These are phyloP conservation scores for Amphiduros pacificus DNA, from an alignment of 2,888 invertebrate species.

Conservation along the genomic window DNA sequence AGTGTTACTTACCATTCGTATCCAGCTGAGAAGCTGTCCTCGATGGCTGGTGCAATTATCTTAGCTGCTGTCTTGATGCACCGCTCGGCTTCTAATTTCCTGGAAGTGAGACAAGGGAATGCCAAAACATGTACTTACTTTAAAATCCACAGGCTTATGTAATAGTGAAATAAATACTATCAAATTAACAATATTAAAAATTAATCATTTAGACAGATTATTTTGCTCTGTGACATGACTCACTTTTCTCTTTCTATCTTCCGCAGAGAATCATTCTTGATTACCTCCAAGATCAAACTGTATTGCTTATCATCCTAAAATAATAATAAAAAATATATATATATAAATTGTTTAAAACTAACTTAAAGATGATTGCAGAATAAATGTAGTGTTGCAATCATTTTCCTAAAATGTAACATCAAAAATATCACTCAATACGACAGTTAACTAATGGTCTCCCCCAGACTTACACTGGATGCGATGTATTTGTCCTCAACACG, in stretches of 20 bases:
- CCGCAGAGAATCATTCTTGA: slow-evolving; percentile 77
- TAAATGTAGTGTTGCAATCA: no score
- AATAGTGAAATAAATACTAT: background rate
- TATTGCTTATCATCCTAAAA: slow-evolving; percentile 66
- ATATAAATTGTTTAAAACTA: background rate
- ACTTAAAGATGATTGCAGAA: no score
- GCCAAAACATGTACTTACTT: background rate
- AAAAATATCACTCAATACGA: no score
- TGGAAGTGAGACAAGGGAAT: slow-evolving; percentile 27
- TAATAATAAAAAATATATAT: slow-evolving; percentile 5
- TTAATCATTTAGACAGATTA: background rate
- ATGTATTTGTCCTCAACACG: no score
- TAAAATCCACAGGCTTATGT: background rate
- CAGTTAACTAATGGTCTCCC: no score
- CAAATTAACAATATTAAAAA: background rate
- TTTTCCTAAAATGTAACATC: no score
- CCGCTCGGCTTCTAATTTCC: slow-evolving; percentile 76
- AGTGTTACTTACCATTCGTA: slow-evolving; percentile 67
- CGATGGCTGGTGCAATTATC: slow-evolving; percentile 83
- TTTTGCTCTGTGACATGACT: slow-evolving; percentile 6
- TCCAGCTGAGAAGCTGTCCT: slow-evolving; percentile 64
- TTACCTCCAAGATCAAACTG: slow-evolving; percentile 71
- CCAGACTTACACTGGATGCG: no score
- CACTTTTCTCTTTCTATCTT: slow-evolving; percentile 70
- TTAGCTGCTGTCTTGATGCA: slow-evolving; percentile 84